Evolutionary conservation across 2,797 vertebrate species (phyloP), one percentile per base, ranked within the genome.

Genomic region (Acanthornis magna): DNA sequence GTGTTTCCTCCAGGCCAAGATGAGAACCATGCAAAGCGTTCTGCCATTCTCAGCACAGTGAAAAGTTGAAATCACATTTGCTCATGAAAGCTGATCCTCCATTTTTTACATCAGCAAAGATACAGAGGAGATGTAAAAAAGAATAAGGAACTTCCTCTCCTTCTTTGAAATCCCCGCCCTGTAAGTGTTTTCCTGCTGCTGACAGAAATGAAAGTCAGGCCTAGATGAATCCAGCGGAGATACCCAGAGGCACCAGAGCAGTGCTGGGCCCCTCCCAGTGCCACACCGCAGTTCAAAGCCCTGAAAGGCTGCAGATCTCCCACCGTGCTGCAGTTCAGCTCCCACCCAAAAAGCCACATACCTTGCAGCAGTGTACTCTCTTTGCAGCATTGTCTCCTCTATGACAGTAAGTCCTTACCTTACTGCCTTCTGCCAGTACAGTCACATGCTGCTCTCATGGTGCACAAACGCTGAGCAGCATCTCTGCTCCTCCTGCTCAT

Each of bases 171-270:
- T 66, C 48, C 19, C 71, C 1, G 1, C 53, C 62, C 67, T 63
- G 7, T 72, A 65, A 86, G 58, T 61, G 36, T 55, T 92, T 89
- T 92, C 53, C 75, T 77, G 27, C 63, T 85, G 75, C 71, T 95
- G 77, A 81, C 70, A 95, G 83, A 82, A 95, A 91, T 54, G 63
- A 88, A 91, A 92, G 61, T 82, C 88, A 79, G 85, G 89, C 77
- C 53, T 79, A 53, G 38, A 79, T 91, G 55, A 86, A 82, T 34
- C 40, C 63, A 87, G 30, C 0, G 0, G 27, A 91, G 87, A 88
- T 36, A 82, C 70, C 83, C 83, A 91, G 89, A 95, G 93, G 89
- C 88, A 79, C 21, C 5, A 12, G 42, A 76, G 63, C 72, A 76
- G 38, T 8, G 18, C 51, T 29, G 53, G 51, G 71, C 77, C 67